Conservation (phyloP, 1,140 invertebrate species). For the Drosophila fuyamai region DNA sequence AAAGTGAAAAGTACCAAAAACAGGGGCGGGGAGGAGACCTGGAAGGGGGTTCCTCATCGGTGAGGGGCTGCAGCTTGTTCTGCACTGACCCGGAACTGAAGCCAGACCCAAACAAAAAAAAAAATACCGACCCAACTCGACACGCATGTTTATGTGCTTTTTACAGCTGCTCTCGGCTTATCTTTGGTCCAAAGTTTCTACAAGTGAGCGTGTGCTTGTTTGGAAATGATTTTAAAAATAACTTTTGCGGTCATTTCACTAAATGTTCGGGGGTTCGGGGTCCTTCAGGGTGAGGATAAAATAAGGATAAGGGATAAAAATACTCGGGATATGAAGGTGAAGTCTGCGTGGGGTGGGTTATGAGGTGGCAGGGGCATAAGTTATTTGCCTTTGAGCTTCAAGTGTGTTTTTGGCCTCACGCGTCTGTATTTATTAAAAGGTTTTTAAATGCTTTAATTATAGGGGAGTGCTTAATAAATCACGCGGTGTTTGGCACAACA, state of each 20-base stretch:
- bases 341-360: background rate
- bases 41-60: background rate
- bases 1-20: constrained; percentile 70
- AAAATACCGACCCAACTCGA: constrained; percentile 40
- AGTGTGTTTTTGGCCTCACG: constrained; percentile 24
- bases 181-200: constrained; percentile 55
- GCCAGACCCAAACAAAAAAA: constrained; percentile 15
- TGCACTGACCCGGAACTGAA: constrained; percentile 33
- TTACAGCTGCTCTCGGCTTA: constrained; percentile 77
- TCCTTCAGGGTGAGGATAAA: background rate
- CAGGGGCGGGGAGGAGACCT: background rate
- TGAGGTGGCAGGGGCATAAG: background rate
- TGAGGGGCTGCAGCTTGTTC: constrained; percentile 33
- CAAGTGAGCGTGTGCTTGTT: constrained; percentile 13
- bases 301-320: constrained; percentile 30
- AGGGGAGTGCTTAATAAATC: background rate
- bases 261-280: constrained; percentile 46
- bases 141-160: constrained; percentile 81
- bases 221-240: constrained; percentile 76
- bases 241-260: constrained; percentile 80
- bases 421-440: constrained; percentile 34
- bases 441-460: constrained; percentile 19
- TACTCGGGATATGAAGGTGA: background rate
- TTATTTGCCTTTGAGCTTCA: constrained; percentile 38
- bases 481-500: too few relatives aligned